A percentile compares a stretch with the other conserved stretches of the same genome.
These are phyloP conservation scores for Asteroscopus sphinx DNA, from an alignment of 2,888 invertebrate genomes.

Conservation along the genomic window DNA sequence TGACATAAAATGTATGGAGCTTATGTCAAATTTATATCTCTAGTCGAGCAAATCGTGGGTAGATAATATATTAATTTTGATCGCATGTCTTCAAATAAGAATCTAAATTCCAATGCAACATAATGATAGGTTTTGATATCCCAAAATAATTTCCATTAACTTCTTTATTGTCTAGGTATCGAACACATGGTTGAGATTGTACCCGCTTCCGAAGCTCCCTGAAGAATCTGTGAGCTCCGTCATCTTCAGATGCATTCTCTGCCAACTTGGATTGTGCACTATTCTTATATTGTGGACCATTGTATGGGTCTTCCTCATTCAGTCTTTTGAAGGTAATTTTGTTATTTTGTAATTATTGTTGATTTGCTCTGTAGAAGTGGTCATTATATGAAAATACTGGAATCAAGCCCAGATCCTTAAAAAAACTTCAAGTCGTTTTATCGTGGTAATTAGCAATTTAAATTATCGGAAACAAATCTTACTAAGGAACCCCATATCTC, in stretches of 20 bases:
- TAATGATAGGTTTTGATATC: constrained; percentile 9
- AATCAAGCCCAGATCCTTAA: no score
- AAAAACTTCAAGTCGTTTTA: no score
- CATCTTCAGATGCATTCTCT: constrained; percentile 86
- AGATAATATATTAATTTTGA: no score
- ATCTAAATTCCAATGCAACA: constrained; percentile 7
- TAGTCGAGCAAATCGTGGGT: no score
- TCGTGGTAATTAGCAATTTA: no score
- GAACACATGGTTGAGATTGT: constrained; percentile 85
- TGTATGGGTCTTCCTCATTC: constrained; percentile 91
- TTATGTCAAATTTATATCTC: no score
- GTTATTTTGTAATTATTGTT: no score
- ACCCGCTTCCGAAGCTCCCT: constrained; percentile 83
- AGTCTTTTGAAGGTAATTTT: constrained; percentile 90
- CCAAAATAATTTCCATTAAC: constrained; percentile 31
- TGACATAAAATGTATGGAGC: no score
- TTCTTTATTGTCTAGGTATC: constrained; percentile 26
- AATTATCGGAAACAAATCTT: no score
- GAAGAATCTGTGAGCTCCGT: constrained; percentile 76
- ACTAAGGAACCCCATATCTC: no score
- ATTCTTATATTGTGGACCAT: constrained; percentile 91
- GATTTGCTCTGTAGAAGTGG: no score
- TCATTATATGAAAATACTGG: no score
- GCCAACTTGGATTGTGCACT: constrained; percentile 90
- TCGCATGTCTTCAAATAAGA: constrained; percentile 5